Base-by-base conservation (phyloP, 2,797 vertebrate species). In the Pelochelys cantorii region DNA sequence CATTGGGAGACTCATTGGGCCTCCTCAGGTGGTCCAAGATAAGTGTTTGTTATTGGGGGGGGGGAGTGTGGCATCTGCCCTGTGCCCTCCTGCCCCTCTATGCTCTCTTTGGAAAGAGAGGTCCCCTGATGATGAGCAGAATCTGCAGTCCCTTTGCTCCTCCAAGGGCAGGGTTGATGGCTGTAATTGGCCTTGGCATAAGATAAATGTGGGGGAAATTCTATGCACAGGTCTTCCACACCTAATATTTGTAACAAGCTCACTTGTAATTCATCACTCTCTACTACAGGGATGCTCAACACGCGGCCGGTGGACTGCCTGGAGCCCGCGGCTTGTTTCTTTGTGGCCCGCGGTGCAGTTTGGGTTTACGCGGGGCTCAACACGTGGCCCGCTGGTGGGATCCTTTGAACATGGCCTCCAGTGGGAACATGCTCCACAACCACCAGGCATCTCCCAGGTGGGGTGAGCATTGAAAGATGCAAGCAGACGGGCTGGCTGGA, bases 101-200 rank as follows among this genome's bases (percentile, higher is more conserved):
- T 8, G 2, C 11, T 18, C 57, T 5, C 1, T 84, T 80, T 89
- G 87, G 17, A 81, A 34, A 18, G 29, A 8, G 2, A 2, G 7
- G 4, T 6, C 20, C 11, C 29, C 13, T 48, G 25, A 22, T 34
- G 56, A n/a, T 71, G 65, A 71, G 59, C 27, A 10, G n/a, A 68
- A 18, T 31, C 14, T 34, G 31, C 31, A 34, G 8, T 2, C 53
- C 23, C 18, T 34, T 60, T 84, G 9, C 4, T 25, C 10, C 34
- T 31, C 52, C 13, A 79, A 13, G 11, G 31, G 52, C 29, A 57
- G 0, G 1, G 0, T 0, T 2, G 53, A 13, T 27, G 62, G 82
- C 15, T 0, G 4, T 17, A n/a, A 4, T 18, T 90, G 85, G 27
- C 62, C 75, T 25, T 14, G 27, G 65, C 57, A 80, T 37, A 5